These are phyloP conservation scores for Cassiopea xamachana DNA, from an alignment of 30 jellyfish, hydroid and myxozoan genomes.

Conservation along the genomic window DNA sequence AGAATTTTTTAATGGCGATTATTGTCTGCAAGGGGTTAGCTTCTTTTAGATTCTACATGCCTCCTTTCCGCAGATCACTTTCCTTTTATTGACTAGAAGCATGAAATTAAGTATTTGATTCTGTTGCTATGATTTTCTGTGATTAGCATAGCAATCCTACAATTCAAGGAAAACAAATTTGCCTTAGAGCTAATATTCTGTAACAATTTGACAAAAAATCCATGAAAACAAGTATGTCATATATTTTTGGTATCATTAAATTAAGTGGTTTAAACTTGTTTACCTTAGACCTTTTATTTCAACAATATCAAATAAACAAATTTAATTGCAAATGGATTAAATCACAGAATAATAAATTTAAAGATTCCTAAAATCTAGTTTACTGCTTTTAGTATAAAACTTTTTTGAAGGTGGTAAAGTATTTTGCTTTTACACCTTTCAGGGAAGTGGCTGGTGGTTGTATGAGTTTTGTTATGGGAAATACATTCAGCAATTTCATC, in stretches of 20 bases:
- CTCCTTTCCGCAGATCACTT: not conserved
- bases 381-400: too few species aligned
- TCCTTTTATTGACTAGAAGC: not conserved
- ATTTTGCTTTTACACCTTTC: not conserved
- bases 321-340: too few species aligned
- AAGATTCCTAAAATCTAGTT: too few species aligned
- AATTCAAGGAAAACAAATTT: not conserved
- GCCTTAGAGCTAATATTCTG: not conserved
- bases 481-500: conserved; percentile 88
- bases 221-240: not conserved
- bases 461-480: conserved; percentile 94
- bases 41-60: not conserved
- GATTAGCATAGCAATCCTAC: not conserved
- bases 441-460: conserved; percentile 99
- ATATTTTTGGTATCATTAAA: too few species aligned
- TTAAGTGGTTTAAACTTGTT: too few species aligned
- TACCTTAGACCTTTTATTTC: too few species aligned
- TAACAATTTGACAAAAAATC: not conserved
- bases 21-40: conserved; percentile 94
- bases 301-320: too few species aligned
- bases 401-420: not conserved
- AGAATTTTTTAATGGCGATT: conserved; percentile 87
- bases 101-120: too few species aligned
- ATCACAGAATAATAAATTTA: too few species aligned
- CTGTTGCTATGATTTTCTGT: too few species aligned